These are phyloP conservation scores for Archips crataeganus DNA, from an alignment of 2,888 invertebrate genomes.

Conservation along the genomic window DNA sequence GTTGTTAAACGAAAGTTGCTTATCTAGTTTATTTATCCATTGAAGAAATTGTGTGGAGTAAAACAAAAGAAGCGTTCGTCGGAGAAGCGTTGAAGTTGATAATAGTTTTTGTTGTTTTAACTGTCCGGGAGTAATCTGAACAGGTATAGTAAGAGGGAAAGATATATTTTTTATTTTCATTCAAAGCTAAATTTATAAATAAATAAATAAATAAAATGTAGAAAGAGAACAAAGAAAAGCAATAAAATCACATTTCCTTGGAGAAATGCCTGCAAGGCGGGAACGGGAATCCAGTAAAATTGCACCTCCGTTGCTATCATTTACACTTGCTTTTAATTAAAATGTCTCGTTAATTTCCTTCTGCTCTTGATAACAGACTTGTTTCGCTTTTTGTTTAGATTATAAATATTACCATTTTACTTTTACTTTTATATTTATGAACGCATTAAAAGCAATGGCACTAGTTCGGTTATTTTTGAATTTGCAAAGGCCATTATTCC, in stretches of 20 bases:
- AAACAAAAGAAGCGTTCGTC: conserved; percentile 47
- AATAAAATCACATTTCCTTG: conserved; percentile 20
- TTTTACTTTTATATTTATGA: not conserved
- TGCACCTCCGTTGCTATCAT: conserved; percentile 26
- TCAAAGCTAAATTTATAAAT: not conserved
- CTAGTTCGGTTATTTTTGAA: too few relatives aligned
- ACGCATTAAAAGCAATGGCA: not conserved
- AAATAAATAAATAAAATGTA: not conserved
- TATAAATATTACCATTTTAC: conserved; percentile 1
- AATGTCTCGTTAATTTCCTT: conserved; percentile 34
- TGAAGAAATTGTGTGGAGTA: conserved; percentile 52
- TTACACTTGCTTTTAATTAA: conserved; percentile 41
- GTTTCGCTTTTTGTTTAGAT: conserved; percentile 24
- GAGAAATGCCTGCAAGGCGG: conserved; percentile 14
- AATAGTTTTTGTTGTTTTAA: conserved; percentile 45
- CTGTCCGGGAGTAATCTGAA: conserved; percentile 51
- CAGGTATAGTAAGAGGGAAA: conserved; percentile 1
- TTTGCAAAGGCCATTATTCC: too few relatives aligned
- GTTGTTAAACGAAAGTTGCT: conserved; percentile 36
- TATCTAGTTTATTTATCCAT: conserved; percentile 56
- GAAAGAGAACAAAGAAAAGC: conserved; percentile 5
- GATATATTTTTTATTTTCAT: not conserved
- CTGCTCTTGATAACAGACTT: conserved; percentile 24
- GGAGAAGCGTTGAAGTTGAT: conserved; percentile 50
- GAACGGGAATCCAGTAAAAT: conserved; percentile 12